A percentile compares a stretch with the other conserved stretches of the same genome.
phyloP scores from a whole-genome alignment of 2,797 vertebrate species.

The Bufotes viridis region DNA sequence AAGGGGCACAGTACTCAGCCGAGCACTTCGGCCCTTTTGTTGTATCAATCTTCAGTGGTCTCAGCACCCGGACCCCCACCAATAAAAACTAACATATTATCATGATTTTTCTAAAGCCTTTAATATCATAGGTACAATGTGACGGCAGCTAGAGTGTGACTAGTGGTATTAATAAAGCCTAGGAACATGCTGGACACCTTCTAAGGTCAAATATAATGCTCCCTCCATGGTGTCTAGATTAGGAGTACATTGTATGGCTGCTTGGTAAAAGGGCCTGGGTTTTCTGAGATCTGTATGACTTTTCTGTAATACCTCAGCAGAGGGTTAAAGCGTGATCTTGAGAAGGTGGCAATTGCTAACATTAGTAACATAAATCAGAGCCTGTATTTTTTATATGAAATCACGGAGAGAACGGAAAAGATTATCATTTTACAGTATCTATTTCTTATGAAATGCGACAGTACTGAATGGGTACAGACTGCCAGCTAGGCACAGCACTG shows the following conservation, averaged over 20 bases:
- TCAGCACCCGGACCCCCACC: too few relatives aligned
- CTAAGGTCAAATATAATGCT: neutral
- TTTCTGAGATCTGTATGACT: neutral
- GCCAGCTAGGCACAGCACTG: neutral
- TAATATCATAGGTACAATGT: neutral
- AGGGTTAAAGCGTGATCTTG: neutral
- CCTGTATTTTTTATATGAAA: constrained; percentile 21
- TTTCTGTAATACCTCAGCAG: neutral
- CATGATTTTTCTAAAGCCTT: too few relatives aligned
- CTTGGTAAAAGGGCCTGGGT: neutral
- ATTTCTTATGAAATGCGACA: neutral
- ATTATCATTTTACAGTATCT: neutral
- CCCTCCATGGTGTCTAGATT: neutral
- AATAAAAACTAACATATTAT: too few relatives aligned
- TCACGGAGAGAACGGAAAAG: neutral
- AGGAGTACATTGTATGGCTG: neutral
- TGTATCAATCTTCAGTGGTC: too few relatives aligned
- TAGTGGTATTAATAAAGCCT: too few relatives aligned
- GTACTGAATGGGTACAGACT: constrained; percentile 21
- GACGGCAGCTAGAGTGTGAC: neutral
- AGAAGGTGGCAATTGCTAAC: neutral
- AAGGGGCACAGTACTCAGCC: too few relatives aligned
- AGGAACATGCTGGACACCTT: neutral
- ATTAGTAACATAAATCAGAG: neutral
- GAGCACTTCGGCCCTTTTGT: too few relatives aligned